These are phyloP conservation scores for Scaptodrosophila lebanonensis DNA, from an alignment of 1,140 invertebrate genomes.

Conservation along the genomic window DNA sequence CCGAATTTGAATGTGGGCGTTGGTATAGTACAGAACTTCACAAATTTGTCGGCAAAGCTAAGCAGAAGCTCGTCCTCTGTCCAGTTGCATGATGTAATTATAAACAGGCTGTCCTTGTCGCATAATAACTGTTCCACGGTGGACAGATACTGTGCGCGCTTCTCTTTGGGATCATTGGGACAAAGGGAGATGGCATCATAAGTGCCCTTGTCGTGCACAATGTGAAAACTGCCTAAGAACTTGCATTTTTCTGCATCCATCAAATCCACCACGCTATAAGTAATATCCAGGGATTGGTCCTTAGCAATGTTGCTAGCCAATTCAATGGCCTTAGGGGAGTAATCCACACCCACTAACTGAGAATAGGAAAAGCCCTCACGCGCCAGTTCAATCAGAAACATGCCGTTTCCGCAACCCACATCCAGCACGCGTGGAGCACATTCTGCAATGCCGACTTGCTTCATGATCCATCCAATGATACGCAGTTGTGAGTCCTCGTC, in stretches of 20 bases:
- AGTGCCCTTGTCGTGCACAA: constrained; percentile 93
- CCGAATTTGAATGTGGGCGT: constrained; percentile 90
- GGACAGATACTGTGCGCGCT: constrained; percentile 83
- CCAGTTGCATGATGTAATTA: constrained; percentile 97
- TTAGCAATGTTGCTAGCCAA: constrained; percentile 84
- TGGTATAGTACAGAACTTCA: constrained; percentile 82
- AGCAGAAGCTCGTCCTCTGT: constrained; percentile 88
- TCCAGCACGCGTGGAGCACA: constrained; percentile 81
- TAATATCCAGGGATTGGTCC: constrained; percentile 79
- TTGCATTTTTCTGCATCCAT: constrained; percentile 26
- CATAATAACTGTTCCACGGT: constrained; percentile 78
- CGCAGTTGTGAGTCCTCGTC: constrained; percentile 88
- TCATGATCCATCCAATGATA: constrained; percentile 83
- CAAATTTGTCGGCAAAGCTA: constrained; percentile 85
- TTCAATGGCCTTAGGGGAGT: constrained; percentile 86
- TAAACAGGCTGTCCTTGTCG: constrained; percentile 80
- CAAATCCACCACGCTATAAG: constrained; percentile 78
- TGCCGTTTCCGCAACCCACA: constrained; percentile 94
- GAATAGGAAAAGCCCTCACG: constrained; percentile 83
- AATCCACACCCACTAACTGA: constrained; percentile 89
- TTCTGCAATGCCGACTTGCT: constrained; percentile 65
- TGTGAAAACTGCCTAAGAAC: constrained; percentile 79
- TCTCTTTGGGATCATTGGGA: constrained; percentile 82
- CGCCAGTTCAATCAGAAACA: constrained; percentile 87
- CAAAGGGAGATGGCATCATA: constrained; percentile 93